phyloP scores from a whole-genome alignment of 1,140 invertebrate species.

The Hyles euphorbiae region DNA sequence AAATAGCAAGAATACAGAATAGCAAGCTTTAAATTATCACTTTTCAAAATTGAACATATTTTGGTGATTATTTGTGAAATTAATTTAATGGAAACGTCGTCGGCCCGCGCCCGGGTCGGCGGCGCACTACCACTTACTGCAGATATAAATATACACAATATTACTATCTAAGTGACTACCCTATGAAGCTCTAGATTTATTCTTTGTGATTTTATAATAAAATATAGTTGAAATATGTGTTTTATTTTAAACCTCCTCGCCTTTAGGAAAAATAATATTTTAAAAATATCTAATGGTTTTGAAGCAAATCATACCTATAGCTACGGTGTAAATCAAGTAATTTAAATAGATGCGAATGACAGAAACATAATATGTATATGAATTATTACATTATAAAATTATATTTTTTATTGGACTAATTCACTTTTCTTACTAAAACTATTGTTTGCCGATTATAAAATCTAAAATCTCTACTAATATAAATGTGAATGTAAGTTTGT shows the following conservation, averaged over 20 bases:
- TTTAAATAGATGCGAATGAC: no score
- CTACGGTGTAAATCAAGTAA: no score
- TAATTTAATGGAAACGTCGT: constrained; percentile 51
- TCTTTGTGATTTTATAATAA: constrained; percentile 75
- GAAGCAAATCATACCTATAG: no score
- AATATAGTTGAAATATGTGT: constrained; percentile 66
- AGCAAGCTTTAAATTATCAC: constrained; percentile 51
- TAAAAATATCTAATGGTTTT: no score
- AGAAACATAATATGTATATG: no score
- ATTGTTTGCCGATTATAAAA: no score
- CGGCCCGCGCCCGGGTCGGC: constrained; percentile 20
- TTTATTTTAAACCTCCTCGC: constrained; percentile 17
- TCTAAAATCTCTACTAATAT: no score
- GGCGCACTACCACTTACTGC: constrained; percentile 39
- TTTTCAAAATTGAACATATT: constrained; percentile 42
- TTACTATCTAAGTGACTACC: constrained; percentile 67
- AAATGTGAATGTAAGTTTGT: no score
- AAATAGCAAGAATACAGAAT: constrained; percentile 14
- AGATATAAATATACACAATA: constrained; percentile 68
- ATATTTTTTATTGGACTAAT: no score
- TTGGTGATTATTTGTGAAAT: constrained; percentile 53
- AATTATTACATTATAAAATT: no score
- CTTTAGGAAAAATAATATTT: background rate
- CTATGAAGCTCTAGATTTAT: constrained; percentile 73
- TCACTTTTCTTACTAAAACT: no score